Base-by-base conservation (phyloP, 53 echinoderm and acorn worm species). In the Antedon mediterranea region DNA sequence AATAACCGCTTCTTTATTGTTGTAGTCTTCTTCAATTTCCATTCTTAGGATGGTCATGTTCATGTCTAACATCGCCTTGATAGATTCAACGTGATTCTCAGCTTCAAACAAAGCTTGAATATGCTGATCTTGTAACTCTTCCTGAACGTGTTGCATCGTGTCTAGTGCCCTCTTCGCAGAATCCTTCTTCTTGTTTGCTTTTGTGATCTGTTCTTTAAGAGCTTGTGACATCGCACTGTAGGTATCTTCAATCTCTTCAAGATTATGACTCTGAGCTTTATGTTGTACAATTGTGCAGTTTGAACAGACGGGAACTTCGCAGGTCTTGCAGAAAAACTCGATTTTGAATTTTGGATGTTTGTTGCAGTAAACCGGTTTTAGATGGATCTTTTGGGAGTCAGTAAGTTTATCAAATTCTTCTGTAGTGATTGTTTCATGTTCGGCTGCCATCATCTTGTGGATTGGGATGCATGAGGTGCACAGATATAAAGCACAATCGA, bases 271-370 rank as follows among this genome's bases (percentile, higher is more conserved):
- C 11, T 78, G 79, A 14, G 79, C 79, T 28, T 71, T 79, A 28
- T 79, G 79, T 26, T 71, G 31, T 2, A 79, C 79, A 3, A 79
- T 71, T 3, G 79, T 79, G 79, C 79, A 79, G 31, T 79, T 71
- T 31, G 70, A 32, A 23, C 79, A 79, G 18, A 79, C 71, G 15
- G 79, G 71, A 3, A 71, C 31, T 31, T 79, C 71, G 26, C 79
- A 79, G 23, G 71, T 79, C 0, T 8, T 29, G 71, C 79, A 79
- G 79, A 79, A 79, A 28, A 70, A 79, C 20, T 79, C 79, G 31
- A 79, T 26, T 32, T 71, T 71, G 30, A 71, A 79, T 32, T 71
- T 79, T 71, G 79, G 79, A 28, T 79, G 79, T 32, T 79, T 57
- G 3, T 31, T 20, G 32, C 79, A 79, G 27, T 71, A 29, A 6